A percentile compares a stretch with the other conserved stretches of the same genome.
phyloP scores from a whole-genome alignment of 1,140 invertebrate genomes.

The Cyclina sinensis region DNA sequence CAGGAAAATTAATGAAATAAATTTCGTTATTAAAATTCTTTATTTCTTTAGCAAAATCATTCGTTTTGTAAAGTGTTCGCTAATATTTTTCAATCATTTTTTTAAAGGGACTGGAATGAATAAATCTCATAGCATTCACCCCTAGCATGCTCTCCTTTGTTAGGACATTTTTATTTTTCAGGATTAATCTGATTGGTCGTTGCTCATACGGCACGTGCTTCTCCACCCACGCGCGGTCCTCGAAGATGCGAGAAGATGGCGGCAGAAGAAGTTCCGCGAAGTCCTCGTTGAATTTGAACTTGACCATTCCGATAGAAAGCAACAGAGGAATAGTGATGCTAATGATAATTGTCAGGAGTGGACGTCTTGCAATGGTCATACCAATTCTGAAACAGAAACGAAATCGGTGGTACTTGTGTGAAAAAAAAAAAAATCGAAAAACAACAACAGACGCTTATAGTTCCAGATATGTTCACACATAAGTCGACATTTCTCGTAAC shows the following conservation, averaged over 20 bases:
- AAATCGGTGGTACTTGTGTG: too few species aligned
- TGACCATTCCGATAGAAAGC: conserved; percentile 52
- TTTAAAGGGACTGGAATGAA: too few species aligned
- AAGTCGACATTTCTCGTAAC: too few species aligned
- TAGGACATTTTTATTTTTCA: conserved; percentile 55
- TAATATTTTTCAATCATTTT: too few species aligned
- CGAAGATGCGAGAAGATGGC: conserved; percentile 57
- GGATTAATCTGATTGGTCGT: conserved; percentile 47
- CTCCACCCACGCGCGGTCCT: conserved; percentile 59
- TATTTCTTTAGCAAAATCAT: too few species aligned
- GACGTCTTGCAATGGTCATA: conserved; percentile 26
- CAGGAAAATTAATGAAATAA: too few species aligned
- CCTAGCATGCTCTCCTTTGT: conserved; percentile 42
- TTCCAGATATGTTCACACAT: neutral
- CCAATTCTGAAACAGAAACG: conserved; percentile 38
- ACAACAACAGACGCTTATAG: too few species aligned
- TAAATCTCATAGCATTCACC: conserved; percentile 18
- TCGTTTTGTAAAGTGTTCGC: too few species aligned
- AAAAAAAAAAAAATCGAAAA: too few species aligned
- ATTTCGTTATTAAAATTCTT: too few species aligned
- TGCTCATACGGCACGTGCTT: conserved; percentile 50
- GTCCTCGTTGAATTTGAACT: conserved; percentile 58
- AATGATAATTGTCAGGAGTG: conserved; percentile 30
- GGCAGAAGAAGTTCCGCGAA: conserved; percentile 54
- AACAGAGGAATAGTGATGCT: conserved; percentile 24